Conservation (phyloP, 1,140 invertebrate species). For the Drosophila pseudoananassae region DNA sequence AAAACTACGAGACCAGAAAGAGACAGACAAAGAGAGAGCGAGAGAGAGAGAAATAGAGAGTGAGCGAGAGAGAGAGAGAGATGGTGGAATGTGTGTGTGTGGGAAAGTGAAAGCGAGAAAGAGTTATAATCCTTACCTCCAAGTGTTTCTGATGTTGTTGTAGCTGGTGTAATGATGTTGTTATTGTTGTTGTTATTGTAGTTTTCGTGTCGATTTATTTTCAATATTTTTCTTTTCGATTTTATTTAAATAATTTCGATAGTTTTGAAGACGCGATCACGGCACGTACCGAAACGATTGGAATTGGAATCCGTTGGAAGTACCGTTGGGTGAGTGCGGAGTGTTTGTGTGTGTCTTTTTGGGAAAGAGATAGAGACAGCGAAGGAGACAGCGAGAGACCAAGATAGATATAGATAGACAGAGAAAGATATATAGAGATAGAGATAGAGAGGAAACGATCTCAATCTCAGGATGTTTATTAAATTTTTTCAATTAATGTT, state of each 20-base stretch:
- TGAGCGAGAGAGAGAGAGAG: slow-evolving; percentile 18
- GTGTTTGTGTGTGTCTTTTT: slow-evolving; percentile 59
- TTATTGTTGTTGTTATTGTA: slow-evolving; percentile 48
- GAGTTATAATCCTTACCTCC: slow-evolving; percentile 74
- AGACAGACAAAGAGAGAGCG: slow-evolving; percentile 33
- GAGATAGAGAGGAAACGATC: slow-evolving; percentile 45
- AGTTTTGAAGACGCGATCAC: slow-evolving; percentile 32
- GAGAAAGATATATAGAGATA: slow-evolving; percentile 22
- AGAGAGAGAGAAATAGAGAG: slow-evolving; percentile 13
- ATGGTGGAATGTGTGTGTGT: slow-evolving; percentile 26
- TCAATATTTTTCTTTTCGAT: slow-evolving; percentile 23
- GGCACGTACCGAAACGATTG: slow-evolving; percentile 39
- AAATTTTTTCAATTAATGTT: background rate
- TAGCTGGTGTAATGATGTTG: slow-evolving; percentile 29
- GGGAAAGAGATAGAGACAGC: slow-evolving; percentile 35
- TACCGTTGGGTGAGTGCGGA: slow-evolving; percentile 64
- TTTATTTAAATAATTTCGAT: slow-evolving; percentile 27
- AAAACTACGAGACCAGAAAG: slow-evolving; percentile 47
- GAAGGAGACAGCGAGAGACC: slow-evolving; percentile 13
- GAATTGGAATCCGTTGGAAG: slow-evolving; percentile 35
- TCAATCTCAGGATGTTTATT: slow-evolving; percentile 30
- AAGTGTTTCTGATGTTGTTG: slow-evolving; percentile 57
- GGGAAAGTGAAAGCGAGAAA: slow-evolving; percentile 60
- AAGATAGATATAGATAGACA: slow-evolving; percentile 24
- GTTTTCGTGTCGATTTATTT: slow-evolving; percentile 42